Percentiles rank a stretch among this genome's conserved stretches.
Conservation (phyloP, 2,888 invertebrate genomes). For the Protophormia terraenovae region DNA sequence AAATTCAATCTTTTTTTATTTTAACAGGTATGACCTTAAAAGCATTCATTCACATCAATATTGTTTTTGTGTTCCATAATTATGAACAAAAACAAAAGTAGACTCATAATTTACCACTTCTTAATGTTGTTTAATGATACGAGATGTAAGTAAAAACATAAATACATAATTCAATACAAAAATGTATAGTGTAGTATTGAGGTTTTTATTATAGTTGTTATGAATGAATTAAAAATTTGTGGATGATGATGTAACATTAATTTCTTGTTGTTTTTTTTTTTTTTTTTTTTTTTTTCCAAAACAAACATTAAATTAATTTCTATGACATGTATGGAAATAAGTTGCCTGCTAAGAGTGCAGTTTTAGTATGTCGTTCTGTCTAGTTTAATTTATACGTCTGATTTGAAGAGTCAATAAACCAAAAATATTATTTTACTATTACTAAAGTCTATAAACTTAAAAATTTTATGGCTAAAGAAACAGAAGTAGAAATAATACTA, state of each 20-base stretch:
- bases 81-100: not conserved
- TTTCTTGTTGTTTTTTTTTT: not conserved
- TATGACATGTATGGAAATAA: slow-evolving; percentile 1
- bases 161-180: not conserved
- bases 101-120: slow-evolving; percentile 25
- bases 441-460: not conserved
- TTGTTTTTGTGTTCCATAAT: not conserved
- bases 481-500: not conserved
- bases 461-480: not conserved
- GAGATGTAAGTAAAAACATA: not conserved
- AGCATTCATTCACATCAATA: not conserved
- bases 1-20: too few species aligned
- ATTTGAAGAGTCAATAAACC: slow-evolving; percentile 57
- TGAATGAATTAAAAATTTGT: slow-evolving; percentile 31
- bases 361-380: not conserved
- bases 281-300: not conserved
- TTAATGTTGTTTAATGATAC: not conserved
- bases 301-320: not conserved
- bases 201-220: not conserved
- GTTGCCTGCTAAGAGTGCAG: not conserved
- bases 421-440: not conserved
- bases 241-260: slow-evolving; percentile 23
- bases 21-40: slow-evolving; percentile 20
- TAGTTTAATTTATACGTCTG: slow-evolving; percentile 32
- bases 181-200: not conserved